phyloP scores from a whole-genome alignment of 2,888 invertebrate genomes.

The Chloromyia formosa region DNA sequence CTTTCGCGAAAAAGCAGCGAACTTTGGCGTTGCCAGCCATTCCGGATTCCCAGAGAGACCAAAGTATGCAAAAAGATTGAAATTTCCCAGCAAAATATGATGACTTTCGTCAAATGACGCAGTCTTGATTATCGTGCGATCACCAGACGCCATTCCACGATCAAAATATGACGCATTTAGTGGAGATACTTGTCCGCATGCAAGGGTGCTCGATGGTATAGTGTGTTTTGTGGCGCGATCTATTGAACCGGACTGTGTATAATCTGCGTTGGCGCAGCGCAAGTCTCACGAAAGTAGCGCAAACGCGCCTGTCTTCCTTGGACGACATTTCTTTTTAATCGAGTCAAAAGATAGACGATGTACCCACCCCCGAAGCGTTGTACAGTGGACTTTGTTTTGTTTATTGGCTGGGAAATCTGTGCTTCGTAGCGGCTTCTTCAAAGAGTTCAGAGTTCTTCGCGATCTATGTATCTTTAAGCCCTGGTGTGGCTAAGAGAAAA shows the following conservation, averaged over 20 bases:
- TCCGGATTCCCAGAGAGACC: no score
- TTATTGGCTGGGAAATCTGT: no score
- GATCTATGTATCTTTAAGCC: no score
- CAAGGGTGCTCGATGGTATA: background rate
- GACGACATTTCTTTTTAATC: no score
- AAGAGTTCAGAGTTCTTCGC: background rate
- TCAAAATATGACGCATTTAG: conserved; percentile 26
- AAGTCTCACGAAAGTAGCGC: conserved; percentile 21
- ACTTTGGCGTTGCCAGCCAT: no score
- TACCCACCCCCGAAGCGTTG: no score
- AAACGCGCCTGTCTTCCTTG: conserved; percentile 6
- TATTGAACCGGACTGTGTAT: background rate
- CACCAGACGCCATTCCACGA: conserved; percentile 11
- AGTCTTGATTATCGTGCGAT: conserved; percentile 5
- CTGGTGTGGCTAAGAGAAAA: conserved; percentile 3
- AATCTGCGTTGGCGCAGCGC: background rate
- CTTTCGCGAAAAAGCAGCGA: no score
- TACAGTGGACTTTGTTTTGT: no score
- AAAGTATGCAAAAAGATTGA: background rate
- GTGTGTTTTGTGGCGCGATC: background rate
- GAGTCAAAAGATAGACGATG: no score
- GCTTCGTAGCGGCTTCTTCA: background rate
- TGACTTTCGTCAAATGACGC: conserved; percentile 15
- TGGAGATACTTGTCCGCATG: background rate
- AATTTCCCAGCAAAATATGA: conserved; percentile 4